A percentile compares a stretch with the other conserved stretches of the same genome.
These are phyloP conservation scores for Lithophane socia DNA, from an alignment of 2,888 invertebrate genomes.

Conservation along the genomic window DNA sequence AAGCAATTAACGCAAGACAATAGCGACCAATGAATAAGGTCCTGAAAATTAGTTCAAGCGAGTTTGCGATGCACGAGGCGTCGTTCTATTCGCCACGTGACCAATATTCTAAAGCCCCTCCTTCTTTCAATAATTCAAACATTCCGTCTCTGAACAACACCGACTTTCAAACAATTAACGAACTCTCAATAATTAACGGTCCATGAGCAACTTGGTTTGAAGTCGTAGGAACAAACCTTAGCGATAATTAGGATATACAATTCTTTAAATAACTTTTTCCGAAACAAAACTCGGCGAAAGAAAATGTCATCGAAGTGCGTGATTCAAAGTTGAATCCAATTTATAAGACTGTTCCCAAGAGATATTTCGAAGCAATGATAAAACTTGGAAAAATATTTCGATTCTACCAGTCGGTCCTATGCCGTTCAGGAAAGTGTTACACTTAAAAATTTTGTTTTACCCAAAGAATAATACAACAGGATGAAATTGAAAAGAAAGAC, in stretches of 20 bases:
- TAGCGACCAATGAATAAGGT: constrained; percentile 69
- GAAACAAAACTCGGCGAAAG: constrained; percentile 68
- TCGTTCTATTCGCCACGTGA: constrained; percentile 77
- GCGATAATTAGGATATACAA: constrained; percentile 57
- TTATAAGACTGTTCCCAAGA: constrained; percentile 86
- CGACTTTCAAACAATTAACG: constrained; percentile 81
- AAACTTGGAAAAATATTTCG: constrained; percentile 83
- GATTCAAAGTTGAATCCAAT: constrained; percentile 89
- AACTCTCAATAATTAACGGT: constrained; percentile 78
- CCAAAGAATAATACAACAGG: constrained; percentile 18
- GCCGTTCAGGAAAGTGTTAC: constrained; percentile 44
- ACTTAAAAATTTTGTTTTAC: constrained; percentile 33
- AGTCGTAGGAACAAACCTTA: constrained; percentile 59
- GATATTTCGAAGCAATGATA: constrained; percentile 85
- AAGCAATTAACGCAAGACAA: constrained; percentile 72
- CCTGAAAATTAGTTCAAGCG: constrained; percentile 69
- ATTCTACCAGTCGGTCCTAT: constrained; percentile 70
- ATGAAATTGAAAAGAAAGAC: constrained; percentile 13
- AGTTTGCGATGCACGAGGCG: constrained; percentile 73
- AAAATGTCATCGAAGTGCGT: constrained; percentile 77
- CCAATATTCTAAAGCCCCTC: constrained; percentile 74
- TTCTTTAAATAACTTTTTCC: constrained; percentile 59
- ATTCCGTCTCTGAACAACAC: constrained; percentile 76
- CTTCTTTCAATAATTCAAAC: constrained; percentile 82
- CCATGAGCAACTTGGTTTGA: constrained; percentile 65